These are phyloP conservation scores for Isurus oxyrinchus DNA, from an alignment of 2,113 vertebrate genomes.

Conservation along the genomic window DNA sequence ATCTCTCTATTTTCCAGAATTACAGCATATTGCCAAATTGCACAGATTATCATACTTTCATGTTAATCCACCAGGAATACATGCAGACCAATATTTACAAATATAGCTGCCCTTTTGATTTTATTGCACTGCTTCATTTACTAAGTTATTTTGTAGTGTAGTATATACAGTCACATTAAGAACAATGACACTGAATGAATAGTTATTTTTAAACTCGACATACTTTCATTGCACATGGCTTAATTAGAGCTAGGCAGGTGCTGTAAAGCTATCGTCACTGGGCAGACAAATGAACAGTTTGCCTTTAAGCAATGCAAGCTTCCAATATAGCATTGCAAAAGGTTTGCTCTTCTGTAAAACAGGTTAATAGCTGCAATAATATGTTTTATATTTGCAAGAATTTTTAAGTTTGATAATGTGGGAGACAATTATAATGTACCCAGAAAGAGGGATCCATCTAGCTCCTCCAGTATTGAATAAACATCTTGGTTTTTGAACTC, in stretches of 20 bases:
- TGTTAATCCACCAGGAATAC: not conserved
- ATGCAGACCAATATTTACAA: not conserved
- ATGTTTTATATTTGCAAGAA: constrained; percentile 7
- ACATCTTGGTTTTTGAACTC: not conserved
- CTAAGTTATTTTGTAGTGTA: not conserved
- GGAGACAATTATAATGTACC: not conserved
- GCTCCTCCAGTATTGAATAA: not conserved
- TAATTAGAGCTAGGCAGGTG: not conserved
- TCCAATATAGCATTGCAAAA: not conserved
- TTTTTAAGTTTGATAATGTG: not conserved
- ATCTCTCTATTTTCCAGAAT: too few relatives aligned
- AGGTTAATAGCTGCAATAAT: not conserved
- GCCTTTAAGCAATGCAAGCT: not conserved
- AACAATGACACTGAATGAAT: not conserved
- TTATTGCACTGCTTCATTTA: not conserved
- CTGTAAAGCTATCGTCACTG: not conserved
- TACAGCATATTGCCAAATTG: too few relatives aligned
- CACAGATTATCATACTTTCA: not conserved
- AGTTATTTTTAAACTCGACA: not conserved
- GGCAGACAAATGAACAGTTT: not conserved
- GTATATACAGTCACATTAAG: not conserved
- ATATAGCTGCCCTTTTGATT: not conserved
- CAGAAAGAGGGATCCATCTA: not conserved
- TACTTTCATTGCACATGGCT: not conserved
- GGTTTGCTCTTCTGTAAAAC: not conserved